Conservation (phyloP, 2,113 vertebrate species). For the Oryctolagus cuniculus region DNA sequence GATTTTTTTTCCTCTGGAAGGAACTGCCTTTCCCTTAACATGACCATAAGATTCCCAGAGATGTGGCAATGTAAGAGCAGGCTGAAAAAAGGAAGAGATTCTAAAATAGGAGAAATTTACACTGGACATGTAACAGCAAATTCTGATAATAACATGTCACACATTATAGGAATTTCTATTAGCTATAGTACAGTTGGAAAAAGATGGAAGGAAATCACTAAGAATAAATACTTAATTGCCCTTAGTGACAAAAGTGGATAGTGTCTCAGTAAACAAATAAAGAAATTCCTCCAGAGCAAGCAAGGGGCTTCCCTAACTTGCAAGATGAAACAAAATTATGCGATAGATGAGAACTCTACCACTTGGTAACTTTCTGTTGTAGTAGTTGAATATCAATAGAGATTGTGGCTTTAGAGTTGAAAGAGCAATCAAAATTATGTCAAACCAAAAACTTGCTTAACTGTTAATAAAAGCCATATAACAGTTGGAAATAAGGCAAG, state of each 20-base stretch:
- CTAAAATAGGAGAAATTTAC: neutral
- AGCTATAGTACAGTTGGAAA: neutral
- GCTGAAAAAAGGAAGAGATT: neutral
- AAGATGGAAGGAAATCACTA: neutral
- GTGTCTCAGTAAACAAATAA: neutral
- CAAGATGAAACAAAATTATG: neutral
- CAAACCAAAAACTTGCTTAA: neutral
- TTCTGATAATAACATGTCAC: neutral
- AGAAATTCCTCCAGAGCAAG: neutral
- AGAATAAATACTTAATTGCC: neutral
- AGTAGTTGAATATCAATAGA: neutral
- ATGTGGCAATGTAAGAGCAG: neutral
- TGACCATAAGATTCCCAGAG: neutral
- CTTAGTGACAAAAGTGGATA: neutral
- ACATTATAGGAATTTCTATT: neutral
- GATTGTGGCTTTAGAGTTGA: neutral
- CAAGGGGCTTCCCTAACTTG: neutral
- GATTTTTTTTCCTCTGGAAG: neutral
- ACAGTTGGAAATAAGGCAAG: neutral
- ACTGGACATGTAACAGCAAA: neutral
- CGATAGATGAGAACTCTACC: neutral
- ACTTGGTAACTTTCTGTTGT: neutral
- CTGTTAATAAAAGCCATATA: neutral
- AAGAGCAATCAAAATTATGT: neutral
- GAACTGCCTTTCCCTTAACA: neutral